Evolutionary conservation across 2,888 invertebrate species (phyloP), one percentile per base, ranked within the genome.

Genomic region (Rotaria sp.): DNA sequence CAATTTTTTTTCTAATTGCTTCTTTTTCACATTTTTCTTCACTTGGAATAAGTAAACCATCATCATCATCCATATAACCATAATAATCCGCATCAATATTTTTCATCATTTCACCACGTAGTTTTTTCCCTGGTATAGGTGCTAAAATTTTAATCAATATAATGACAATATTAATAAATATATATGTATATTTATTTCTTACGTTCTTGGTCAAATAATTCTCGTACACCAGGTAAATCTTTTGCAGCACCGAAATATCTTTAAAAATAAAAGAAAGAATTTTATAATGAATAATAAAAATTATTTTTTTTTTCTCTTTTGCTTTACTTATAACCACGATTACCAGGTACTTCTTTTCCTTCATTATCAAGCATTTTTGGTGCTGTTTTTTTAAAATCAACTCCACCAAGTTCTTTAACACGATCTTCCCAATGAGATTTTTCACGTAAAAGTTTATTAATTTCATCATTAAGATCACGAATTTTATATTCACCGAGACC

Each of bases 81-180:
- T 99, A 99, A 92, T 99, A 99, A 92, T 97, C 96, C 0, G 98
- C 97, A 92, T 99, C 98, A 67, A 99, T 96, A 90, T 97, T 95
- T 89, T 96, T 95, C 97, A 98, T 97, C 85, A 99, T 93, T 91
- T 99, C 98, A 0, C 95, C 96, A 85, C 98, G 93, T 0, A 96
- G 96, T 92, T 96, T 96, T 45, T 96, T 93, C 26, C 95, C 95
- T 11, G 95, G 94, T 85, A 95, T 94, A 26, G 96, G 96, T 21
- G 96, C 95, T 90, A 41, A 67, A 84, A 50, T 50, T 50, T 18
- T 4, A 52, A 30, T 26, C 30, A 45, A 48, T 1, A 0, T 11
- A 45, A 26, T 13, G 5, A 50, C 3, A n/a, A 2, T 4, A 52
- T 52, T 11, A 3, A 26, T 10, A 1, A 48, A 41, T 24, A 75